A percentile compares a stretch with the other conserved stretches of the same genome.
These are phyloP conservation scores for Oryzias melastigma DNA, from an alignment of 2,113 vertebrate genomes.

Conservation along the genomic window DNA sequence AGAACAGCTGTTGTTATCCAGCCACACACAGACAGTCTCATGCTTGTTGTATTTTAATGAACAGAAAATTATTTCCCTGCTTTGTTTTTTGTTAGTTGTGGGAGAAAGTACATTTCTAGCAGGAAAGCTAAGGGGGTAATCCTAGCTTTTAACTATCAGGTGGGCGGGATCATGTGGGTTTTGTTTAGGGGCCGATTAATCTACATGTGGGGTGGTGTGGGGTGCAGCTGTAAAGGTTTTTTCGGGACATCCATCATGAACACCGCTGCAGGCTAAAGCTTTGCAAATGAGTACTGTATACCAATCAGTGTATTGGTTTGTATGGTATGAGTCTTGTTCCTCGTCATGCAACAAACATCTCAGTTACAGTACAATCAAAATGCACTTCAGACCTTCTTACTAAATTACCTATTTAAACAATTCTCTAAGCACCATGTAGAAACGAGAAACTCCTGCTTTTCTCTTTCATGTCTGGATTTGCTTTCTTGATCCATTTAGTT, in stretches of 20 bases:
- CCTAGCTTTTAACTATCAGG: constrained; percentile 25
- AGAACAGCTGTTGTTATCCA: constrained; percentile 36
- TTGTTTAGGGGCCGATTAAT: constrained; percentile 30
- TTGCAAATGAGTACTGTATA: constrained; percentile 17
- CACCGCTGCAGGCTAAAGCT: constrained; percentile 9
- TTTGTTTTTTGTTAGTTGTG: constrained; percentile 37
- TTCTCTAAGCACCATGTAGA: not conserved
- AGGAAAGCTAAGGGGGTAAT: constrained; percentile 14
- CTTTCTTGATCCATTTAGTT: not conserved
- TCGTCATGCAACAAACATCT: not conserved
- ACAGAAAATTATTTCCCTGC: constrained; percentile 50
- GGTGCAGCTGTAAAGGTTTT: constrained; percentile 17
- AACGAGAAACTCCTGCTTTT: constrained; percentile 14
- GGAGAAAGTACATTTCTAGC: constrained; percentile 1
- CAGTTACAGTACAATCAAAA: constrained; percentile 16
- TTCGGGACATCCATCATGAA: constrained; percentile 29
- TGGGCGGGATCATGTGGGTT: constrained; percentile 34
- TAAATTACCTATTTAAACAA: not conserved
- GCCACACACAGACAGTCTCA: constrained; percentile 6
- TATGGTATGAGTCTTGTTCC: constrained; percentile 12
- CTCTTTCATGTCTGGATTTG: constrained; percentile 4
- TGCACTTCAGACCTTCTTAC: constrained; percentile 5
- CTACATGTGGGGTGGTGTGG: constrained; percentile 31
- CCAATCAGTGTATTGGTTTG: constrained; percentile 4
- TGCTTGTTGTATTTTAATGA: constrained; percentile 39